Percentiles rank a stretch among this genome's conserved stretches.
Conservation (phyloP, 2,113 vertebrate genomes). For the Callipepla californica region DNA sequence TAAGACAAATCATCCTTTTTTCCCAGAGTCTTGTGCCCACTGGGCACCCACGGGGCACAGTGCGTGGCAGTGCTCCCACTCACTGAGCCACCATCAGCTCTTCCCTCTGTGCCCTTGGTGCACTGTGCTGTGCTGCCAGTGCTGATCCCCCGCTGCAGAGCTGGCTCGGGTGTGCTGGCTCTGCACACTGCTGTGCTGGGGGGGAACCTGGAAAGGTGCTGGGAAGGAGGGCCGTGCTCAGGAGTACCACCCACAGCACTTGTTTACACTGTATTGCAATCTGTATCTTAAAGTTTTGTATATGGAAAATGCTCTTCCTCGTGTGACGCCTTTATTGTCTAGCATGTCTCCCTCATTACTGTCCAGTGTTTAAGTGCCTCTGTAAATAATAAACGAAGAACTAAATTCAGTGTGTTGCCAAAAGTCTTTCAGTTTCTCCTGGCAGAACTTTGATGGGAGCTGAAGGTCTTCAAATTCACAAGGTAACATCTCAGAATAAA, state of each 20-base stretch:
- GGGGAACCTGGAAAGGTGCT: neutral
- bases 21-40: neutral
- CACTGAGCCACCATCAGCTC: neutral
- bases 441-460: neutral
- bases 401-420: neutral
- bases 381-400: slow-evolving; percentile 31
- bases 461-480: neutral
- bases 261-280: neutral
- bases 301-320: neutral
- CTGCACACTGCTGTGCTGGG: neutral
- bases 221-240: neutral
- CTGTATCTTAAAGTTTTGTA: neutral
- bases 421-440: neutral
- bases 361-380: neutral
- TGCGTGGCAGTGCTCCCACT: neutral
- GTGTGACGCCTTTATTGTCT: neutral
- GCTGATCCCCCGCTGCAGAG: neutral
- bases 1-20: neutral
- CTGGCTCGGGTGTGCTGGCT: neutral
- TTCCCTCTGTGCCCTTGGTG: neutral
- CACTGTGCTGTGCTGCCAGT: neutral
- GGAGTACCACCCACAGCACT: neutral
- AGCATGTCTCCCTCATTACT: neutral
- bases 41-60: neutral
- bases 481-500: neutral